Evolutionary conservation across 1,140 invertebrate species (phyloP).

Genomic region (Heliconius congener): DNA sequence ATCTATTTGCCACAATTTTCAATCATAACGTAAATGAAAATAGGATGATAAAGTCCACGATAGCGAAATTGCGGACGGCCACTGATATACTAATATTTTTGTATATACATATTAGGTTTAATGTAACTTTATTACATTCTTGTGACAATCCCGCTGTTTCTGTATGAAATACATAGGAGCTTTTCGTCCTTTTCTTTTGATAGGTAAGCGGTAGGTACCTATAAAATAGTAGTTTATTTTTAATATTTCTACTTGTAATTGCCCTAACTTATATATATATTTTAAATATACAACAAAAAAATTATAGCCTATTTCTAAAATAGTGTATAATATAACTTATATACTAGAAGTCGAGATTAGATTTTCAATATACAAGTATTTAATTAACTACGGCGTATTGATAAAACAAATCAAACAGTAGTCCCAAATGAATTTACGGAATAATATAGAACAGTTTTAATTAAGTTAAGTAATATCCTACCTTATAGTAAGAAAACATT

Average conservation of each 20-base stretch:
- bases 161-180: background rate
- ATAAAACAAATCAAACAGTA: background rate
- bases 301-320: no score
- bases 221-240: background rate
- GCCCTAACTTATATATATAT: no score
- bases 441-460: background rate
- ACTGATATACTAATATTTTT: no score
- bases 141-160: background rate
- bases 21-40: no score
- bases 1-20: no score
- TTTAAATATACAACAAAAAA: no score
- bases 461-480: background rate
- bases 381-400: background rate
- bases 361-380: background rate
- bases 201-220: background rate
- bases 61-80: no score
- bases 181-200: background rate
- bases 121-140: conserved; percentile 5
- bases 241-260: no score
- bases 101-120: background rate
- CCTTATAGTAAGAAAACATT: no score
- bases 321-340: background rate
- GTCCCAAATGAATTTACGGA: background rate
- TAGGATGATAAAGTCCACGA: no score
- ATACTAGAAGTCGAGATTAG: background rate